phyloP scores from a whole-genome alignment of 2,888 invertebrate species.

The Xanthia icteritia region DNA sequence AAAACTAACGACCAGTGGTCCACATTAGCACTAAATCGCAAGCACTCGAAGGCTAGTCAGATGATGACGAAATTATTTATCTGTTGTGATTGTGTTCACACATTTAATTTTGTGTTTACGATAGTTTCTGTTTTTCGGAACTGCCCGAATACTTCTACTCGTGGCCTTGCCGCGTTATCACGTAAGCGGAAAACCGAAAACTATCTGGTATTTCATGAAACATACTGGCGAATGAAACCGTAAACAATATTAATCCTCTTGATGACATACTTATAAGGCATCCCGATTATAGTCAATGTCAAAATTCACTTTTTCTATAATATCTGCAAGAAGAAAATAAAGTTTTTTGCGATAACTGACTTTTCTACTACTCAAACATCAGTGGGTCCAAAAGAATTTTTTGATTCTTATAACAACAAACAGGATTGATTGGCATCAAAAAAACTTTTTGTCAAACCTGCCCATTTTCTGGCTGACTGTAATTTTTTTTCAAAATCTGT shows the following conservation, averaged over 20 bases:
- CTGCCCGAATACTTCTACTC: background rate
- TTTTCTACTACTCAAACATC: too few relatives aligned
- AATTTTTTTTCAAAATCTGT: too few relatives aligned
- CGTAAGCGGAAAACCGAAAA: background rate
- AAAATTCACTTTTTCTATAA: background rate
- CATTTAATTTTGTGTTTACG: background rate
- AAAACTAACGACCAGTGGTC: background rate
- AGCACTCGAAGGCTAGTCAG: background rate
- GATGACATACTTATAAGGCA: background rate
- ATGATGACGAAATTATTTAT: background rate
- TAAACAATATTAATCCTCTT: background rate
- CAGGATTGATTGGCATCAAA: too few relatives aligned
- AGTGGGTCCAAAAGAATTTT: too few relatives aligned
- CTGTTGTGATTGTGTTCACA: background rate
- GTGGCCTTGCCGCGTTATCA: constrained; percentile 20
- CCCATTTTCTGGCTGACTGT: too few relatives aligned
- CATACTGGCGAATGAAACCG: background rate
- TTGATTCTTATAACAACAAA: too few relatives aligned
- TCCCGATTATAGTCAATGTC: background rate
- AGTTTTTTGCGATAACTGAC: too few relatives aligned
- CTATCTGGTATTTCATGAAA: background rate
- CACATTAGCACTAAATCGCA: background rate
- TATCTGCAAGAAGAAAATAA: background rate
- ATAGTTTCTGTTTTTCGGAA: background rate
- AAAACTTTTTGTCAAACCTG: too few relatives aligned